Evolutionary conservation across 2,888 invertebrate genomes (phyloP).

Genomic region (Drosophila neutralis): DNA sequence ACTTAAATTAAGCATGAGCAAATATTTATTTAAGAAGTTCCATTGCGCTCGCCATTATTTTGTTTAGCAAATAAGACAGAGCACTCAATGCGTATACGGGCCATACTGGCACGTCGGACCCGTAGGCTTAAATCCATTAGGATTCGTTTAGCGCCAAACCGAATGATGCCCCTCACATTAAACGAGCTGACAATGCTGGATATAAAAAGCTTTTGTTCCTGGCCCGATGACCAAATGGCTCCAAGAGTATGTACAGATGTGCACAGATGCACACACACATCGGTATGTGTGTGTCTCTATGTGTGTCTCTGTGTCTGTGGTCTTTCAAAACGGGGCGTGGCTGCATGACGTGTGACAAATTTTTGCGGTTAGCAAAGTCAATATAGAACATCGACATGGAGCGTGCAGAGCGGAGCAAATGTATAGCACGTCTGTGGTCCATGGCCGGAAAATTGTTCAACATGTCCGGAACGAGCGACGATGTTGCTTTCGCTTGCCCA

Average conservation of each 20-base stretch:
- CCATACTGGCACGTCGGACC: not conserved
- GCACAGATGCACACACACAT: not conserved
- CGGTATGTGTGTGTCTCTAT: not conserved
- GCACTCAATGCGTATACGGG: conserved; percentile 1
- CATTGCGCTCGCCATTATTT: not conserved
- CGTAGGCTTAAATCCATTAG: conserved; percentile 20
- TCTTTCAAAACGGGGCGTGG: conserved; percentile 54
- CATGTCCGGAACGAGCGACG: conserved; percentile 61
- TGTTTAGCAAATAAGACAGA: conserved; percentile 9
- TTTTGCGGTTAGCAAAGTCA: conserved; percentile 62
- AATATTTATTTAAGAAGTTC: conserved; percentile 15
- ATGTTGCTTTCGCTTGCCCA: conserved; percentile 19
- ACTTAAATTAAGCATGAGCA: conserved; percentile 11
- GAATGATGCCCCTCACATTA: conserved; percentile 38
- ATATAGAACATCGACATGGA: conserved; percentile 22
- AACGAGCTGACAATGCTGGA: conserved; percentile 60
- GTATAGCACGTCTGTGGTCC: conserved; percentile 55
- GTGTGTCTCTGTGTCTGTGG: conserved; percentile 10
- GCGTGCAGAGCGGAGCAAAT: conserved; percentile 23
- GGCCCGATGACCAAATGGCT: conserved; percentile 16
- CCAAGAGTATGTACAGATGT: conserved; percentile 15
- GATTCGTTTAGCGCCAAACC: conserved; percentile 24
- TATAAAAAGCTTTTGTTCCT: conserved; percentile 61
- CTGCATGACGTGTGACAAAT: conserved; percentile 68
- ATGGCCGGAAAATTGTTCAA: conserved; percentile 72